Base-by-base conservation (phyloP, 2,113 vertebrate species). In the Epinephelus fuscoguttatus region DNA sequence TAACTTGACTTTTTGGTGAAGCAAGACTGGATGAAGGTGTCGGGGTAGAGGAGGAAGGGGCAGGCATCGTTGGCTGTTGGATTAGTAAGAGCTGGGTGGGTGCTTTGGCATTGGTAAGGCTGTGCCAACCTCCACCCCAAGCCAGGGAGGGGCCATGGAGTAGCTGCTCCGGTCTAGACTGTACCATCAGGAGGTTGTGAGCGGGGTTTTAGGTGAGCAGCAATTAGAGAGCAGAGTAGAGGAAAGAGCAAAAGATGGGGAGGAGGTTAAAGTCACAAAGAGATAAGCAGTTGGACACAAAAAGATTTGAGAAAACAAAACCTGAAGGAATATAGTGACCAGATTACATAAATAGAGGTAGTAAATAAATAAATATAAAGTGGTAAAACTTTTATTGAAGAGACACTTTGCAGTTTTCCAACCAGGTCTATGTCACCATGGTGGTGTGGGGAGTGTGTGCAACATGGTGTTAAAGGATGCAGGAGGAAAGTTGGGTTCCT, bases 11-110 rank as follows among this genome's bases (percentile, higher is more conserved):
- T 60, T 89, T 90, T 3, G 60, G 68, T 14, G 70, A 11, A 21
- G 70, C 67, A 21, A 77, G 37, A 57, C 15, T 63, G 42, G 69
- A 56, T 21, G 33, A 76, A 23, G 50, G 8, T 3, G 64, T 19
- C 1, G 21, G 25, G 18, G 27, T 10, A 4, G 78, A 27, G 9
- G 86, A 77, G 27, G 77, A 53, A 6, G 84, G 59, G 4, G 47
- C 50, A 21, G 81, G 23, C 47, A 45, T 45, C 42, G 42, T 45
- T 45, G 42, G 42, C 42, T 93, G 91, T 63, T 92, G 94, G 68
- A 96, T 90, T n/a, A 95, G 63, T 9, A 95, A 59, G 23, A 95
- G 69, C 57, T 89, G 93, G 52, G 92, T 72, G 74, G 91, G 75
- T 18, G 75, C 74, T 81, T 92, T 82, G 57, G 19, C 6, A 40